phyloP scores from a whole-genome alignment of 2,888 invertebrate species.

The Lasioglossum oenotherae region DNA sequence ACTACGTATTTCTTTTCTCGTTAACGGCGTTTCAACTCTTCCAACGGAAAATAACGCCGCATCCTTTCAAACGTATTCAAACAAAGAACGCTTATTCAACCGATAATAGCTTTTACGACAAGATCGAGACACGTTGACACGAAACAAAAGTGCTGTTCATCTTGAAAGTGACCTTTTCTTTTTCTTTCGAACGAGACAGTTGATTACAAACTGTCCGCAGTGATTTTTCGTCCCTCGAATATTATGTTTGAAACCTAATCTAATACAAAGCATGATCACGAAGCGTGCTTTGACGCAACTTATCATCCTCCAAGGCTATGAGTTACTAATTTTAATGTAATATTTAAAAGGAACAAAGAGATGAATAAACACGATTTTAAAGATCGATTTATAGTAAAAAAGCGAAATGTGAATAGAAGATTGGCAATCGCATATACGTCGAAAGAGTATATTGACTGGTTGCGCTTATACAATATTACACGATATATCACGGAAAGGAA shows the following conservation, averaged over 20 bases:
- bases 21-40: constrained; percentile 30
- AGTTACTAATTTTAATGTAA: constrained; percentile 39
- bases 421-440: constrained; percentile 27
- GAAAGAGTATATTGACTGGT: constrained; percentile 39
- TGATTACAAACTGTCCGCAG: constrained; percentile 35
- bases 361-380: constrained; percentile 17
- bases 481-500: constrained; percentile 1
- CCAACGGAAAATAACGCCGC: constrained; percentile 14
- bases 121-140: constrained; percentile 27
- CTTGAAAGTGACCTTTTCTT: constrained; percentile 70
- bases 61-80: constrained; percentile 12
- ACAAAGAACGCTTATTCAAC: background rate
- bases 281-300: constrained; percentile 16
- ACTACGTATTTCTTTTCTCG: constrained; percentile 6
- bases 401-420: constrained; percentile 24
- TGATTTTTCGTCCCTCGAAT: constrained; percentile 55
- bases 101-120: constrained; percentile 1
- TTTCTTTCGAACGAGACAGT: constrained; percentile 40
- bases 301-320: constrained; percentile 29
- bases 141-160: constrained; percentile 53
- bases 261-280: constrained; percentile 31
- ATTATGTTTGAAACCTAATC: constrained; percentile 40
- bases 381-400: constrained; percentile 30
- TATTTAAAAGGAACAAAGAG: constrained; percentile 2
- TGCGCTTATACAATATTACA: constrained; percentile 38